Evolutionary conservation across 2,888 invertebrate species (phyloP).

Genomic region (Beris morrisii): DNA sequence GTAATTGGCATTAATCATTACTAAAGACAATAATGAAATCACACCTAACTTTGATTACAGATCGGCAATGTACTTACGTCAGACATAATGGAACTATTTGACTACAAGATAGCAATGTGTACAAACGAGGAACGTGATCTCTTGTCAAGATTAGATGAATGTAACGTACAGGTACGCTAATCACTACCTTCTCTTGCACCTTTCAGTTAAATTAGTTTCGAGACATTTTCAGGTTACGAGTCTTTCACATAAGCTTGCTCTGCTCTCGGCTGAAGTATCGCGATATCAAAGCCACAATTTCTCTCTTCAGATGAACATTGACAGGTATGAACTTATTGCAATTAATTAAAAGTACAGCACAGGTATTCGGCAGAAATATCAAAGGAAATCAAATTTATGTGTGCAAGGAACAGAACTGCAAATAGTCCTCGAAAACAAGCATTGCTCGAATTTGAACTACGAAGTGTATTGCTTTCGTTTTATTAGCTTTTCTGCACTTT

Average conservation of each 20-base stretch:
- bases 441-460: too few relatives aligned
- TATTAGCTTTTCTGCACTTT: too few relatives aligned
- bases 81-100: constrained; percentile 39
- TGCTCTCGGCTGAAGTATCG: constrained; percentile 38
- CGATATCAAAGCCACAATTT: constrained; percentile 37
- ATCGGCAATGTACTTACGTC: constrained; percentile 35
- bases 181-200: background rate
- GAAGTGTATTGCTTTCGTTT: too few relatives aligned
- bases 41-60: constrained; percentile 13
- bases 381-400: too few relatives aligned
- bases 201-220: background rate
- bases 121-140: constrained; percentile 36
- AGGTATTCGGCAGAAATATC: too few relatives aligned
- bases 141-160: constrained; percentile 36
- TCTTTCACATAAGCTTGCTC: constrained; percentile 35
- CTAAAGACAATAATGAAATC: background rate
- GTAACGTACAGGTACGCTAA: constrained; percentile 28
- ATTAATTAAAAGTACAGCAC: too few relatives aligned
- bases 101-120: constrained; percentile 36
- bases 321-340: constrained; percentile 25
- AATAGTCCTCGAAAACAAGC: too few relatives aligned
- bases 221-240: constrained; percentile 34
- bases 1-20: background rate
- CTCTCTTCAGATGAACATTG: constrained; percentile 30
- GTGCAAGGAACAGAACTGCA: too few relatives aligned